Percentiles rank a stretch among this genome's conserved stretches.
These are phyloP conservation scores for Sebastes nivosus DNA, from an alignment of 2,797 vertebrate genomes.

Conservation along the genomic window DNA sequence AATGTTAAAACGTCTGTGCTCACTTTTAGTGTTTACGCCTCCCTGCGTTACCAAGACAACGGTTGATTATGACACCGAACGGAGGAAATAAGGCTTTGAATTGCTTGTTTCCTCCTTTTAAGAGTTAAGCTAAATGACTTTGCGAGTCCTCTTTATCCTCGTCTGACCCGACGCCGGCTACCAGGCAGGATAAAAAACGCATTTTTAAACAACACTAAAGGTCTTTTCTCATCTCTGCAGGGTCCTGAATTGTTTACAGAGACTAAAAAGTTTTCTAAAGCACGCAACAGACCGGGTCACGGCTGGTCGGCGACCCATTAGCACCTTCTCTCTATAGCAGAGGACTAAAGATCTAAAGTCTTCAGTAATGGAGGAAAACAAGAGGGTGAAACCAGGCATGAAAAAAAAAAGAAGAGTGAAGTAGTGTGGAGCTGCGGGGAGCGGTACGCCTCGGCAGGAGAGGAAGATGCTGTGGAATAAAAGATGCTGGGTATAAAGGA, in stretches of 20 bases:
- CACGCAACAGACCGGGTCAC: conserved; percentile 22
- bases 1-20: too few relatives aligned
- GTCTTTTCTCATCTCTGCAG: conserved; percentile 27
- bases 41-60: neutral
- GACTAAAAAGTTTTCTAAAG: conserved; percentile 39
- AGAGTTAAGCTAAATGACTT: neutral
- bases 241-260: conserved; percentile 37
- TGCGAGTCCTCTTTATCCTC: neutral
- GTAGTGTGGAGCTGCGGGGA: conserved; percentile 20
- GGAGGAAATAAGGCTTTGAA: neutral
- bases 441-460: conserved; percentile 23
- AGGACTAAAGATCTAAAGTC: conserved; percentile 25
- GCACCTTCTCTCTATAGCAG: neutral
- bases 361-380: conserved; percentile 39
- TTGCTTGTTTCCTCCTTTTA: neutral
- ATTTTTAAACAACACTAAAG: conserved; percentile 11
- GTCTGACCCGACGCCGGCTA: neutral
- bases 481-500: conserved; percentile 38
- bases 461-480: conserved; percentile 27
- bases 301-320: conserved; percentile 32
- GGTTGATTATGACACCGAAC: neutral
- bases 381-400: conserved; percentile 28
- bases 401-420: conserved; percentile 14
- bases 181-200: conserved; percentile 1
- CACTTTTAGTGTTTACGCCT: too few relatives aligned